These are phyloP conservation scores for Borostomias antarcticus DNA, from an alignment of 2,797 vertebrate species.

Conservation along the genomic window DNA sequence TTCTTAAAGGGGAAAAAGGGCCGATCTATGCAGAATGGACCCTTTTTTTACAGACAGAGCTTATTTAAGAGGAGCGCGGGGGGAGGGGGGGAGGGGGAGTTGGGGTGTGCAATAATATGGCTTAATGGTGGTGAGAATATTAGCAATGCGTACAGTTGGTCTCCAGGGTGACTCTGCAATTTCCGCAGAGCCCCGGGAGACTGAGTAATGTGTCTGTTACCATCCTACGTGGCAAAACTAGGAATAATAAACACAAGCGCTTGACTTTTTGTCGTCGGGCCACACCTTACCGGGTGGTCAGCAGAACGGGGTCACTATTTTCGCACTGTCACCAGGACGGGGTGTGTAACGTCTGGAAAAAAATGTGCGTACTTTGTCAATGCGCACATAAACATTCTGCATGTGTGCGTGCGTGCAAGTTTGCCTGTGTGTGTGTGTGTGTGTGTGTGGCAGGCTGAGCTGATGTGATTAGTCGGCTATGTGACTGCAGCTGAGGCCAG, in stretches of 20 bases:
- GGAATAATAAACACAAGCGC: neutral
- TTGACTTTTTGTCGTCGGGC: neutral
- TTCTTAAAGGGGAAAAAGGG: slow-evolving; percentile 44
- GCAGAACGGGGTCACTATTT: too few species aligned
- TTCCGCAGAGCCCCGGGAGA: neutral
- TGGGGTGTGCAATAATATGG: slow-evolving; percentile 62
- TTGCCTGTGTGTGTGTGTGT: slow-evolving; percentile 18
- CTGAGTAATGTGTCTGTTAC: neutral
- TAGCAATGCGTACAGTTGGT: slow-evolving; percentile 61
- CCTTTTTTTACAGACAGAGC: slow-evolving; percentile 63
- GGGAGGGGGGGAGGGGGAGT: slow-evolving; percentile 34
- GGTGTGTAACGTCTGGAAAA: neutral
- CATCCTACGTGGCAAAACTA: neutral
- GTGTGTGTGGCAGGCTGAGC: neutral
- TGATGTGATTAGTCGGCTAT: slow-evolving; percentile 5
- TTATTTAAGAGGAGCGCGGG: slow-evolving; percentile 40
- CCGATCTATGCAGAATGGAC: slow-evolving; percentile 52
- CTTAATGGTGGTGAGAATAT: slow-evolving; percentile 74
- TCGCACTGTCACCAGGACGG: neutral
- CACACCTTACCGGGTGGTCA: neutral
- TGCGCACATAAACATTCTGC: neutral
- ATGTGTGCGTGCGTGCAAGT: neutral
- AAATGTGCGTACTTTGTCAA: neutral
- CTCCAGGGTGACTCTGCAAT: slow-evolving; percentile 47
- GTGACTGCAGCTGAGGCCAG: neutral